phyloP scores from a whole-genome alignment of 2,113 vertebrate species.

The Centropus bengalensis region DNA sequence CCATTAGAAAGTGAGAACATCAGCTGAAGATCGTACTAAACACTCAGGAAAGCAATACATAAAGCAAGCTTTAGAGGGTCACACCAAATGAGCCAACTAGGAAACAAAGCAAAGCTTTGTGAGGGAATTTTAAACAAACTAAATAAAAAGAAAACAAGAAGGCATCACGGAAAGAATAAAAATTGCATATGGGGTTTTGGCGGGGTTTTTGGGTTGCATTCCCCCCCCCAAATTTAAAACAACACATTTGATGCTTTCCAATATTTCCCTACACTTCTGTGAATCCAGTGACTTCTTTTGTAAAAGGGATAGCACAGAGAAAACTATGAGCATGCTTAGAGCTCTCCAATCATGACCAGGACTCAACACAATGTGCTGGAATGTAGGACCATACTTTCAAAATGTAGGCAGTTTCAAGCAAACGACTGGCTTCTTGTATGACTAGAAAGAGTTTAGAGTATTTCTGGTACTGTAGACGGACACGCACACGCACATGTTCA shows the following conservation, averaged over 20 bases:
- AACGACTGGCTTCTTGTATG: neutral
- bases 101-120: neutral
- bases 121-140: neutral
- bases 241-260: neutral
- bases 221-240: neutral
- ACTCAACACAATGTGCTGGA: neutral
- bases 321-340: fast-evolving
- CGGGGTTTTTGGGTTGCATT: neutral
- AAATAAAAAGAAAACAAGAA: neutral
- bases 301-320: neutral
- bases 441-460: neutral
- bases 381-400: neutral
- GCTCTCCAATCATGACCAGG: neutral
- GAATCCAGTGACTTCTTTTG: neutral
- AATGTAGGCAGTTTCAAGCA: neutral
- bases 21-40: slow-evolving; percentile 16
- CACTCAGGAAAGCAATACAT: neutral
- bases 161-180: neutral
- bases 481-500: neutral
- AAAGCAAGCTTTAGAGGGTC: neutral
- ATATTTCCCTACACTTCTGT: neutral
- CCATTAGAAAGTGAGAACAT: slow-evolving; percentile 48
- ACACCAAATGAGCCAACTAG: neutral
- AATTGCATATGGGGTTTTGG: fast-evolving
- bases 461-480: neutral